phyloP scores from a whole-genome alignment of 2,797 vertebrate genomes.

The Eulemur mongoz region DNA sequence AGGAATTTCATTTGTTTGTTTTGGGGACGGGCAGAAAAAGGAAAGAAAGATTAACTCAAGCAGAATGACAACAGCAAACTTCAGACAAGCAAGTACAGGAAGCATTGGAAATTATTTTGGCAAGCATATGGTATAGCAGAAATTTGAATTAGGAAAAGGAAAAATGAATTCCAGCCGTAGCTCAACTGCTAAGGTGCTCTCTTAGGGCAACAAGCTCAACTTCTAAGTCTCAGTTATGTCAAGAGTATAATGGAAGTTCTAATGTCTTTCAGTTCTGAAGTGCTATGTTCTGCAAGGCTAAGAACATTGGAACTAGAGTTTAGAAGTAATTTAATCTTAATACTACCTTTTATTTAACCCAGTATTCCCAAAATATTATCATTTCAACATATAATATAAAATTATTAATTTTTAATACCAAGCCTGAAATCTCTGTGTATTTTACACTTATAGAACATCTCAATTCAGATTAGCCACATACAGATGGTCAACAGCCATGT shows the following conservation, averaged over 20 bases:
- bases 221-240: background rate
- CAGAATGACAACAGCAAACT: background rate
- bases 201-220: background rate
- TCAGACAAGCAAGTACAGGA: background rate
- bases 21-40: background rate
- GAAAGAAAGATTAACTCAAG: background rate
- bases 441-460: background rate
- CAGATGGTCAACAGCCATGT: background rate
- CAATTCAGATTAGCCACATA: background rate
- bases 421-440: background rate
- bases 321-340: background rate
- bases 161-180: background rate
- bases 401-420: background rate
- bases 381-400: background rate
- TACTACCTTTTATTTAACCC: background rate
- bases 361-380: background rate
- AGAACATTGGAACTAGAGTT: background rate
- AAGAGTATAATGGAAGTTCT: background rate
- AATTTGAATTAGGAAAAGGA: background rate
- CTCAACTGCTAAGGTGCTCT: background rate
- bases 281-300: background rate
- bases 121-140: background rate
- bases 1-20: background rate
- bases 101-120: background rate
- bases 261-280: background rate